These are phyloP conservation scores for Acanthurus tractus DNA, from an alignment of 2,797 vertebrate genomes.

Conservation along the genomic window DNA sequence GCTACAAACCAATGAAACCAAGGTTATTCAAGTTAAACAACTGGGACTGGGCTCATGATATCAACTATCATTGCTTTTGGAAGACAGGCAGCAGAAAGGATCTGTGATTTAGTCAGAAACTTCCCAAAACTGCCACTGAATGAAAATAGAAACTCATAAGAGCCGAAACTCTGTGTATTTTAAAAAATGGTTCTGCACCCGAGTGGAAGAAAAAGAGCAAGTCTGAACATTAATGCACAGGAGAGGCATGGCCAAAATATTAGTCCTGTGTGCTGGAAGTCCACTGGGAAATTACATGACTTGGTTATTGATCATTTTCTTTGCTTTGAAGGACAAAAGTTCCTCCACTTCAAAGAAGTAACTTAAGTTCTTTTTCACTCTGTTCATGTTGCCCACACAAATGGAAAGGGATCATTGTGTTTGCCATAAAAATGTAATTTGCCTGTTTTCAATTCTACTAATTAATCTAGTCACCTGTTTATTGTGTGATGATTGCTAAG, in stretches of 20 bases:
- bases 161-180: background rate
- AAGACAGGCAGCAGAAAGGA: conserved; percentile 4
- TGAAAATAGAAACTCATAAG: conserved; percentile 9
- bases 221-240: conserved; percentile 31
- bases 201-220: conserved; percentile 7
- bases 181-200: conserved; percentile 21
- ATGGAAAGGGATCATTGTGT: background rate
- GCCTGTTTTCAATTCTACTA: background rate
- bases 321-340: conserved; percentile 55
- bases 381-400: background rate
- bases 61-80: conserved; percentile 13
- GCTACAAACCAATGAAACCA: too few relatives aligned
- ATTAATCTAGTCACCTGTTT: background rate
- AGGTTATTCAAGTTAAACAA: background rate
- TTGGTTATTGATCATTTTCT: conserved; percentile 56
- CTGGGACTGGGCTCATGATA: background rate
- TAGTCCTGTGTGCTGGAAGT: conserved; percentile 40
- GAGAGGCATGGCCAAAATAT: conserved; percentile 51
- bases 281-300: conserved; percentile 57
- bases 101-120: conserved; percentile 21
- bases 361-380: conserved; percentile 3
- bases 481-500: background rate
- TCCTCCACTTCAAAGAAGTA: conserved; percentile 38
- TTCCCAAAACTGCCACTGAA: conserved; percentile 11
- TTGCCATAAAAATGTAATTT: background rate